These are phyloP conservation scores for Brachionus koreanus DNA, from an alignment of 1,140 invertebrate species.

Conservation along the genomic window DNA sequence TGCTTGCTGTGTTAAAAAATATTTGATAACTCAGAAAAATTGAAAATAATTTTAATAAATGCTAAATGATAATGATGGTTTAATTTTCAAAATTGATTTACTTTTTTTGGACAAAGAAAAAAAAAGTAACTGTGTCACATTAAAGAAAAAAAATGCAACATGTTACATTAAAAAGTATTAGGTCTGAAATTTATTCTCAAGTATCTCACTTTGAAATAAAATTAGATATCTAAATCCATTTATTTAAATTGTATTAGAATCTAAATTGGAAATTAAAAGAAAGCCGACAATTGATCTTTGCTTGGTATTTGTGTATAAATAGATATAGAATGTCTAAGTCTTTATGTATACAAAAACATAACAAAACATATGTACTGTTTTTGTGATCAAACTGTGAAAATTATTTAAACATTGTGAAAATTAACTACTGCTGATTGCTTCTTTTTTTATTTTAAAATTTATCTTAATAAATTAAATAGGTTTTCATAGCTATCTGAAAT, in stretches of 20 bases:
- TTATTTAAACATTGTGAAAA: not conserved
- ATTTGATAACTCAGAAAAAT: no score
- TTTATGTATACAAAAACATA: not conserved
- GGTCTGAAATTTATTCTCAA: not conserved
- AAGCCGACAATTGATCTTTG: not conserved
- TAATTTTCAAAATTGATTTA: no score
- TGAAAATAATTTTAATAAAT: no score
- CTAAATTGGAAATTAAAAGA: not conserved
- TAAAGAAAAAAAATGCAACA: no score
- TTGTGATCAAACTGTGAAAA: not conserved
- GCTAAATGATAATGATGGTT: no score
- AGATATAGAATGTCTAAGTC: no score
- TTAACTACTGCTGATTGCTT: not conserved
- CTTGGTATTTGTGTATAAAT: not conserved
- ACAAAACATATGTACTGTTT: no score
- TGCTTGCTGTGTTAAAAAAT: no score
- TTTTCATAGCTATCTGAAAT: not conserved
- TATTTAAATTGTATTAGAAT: not conserved
- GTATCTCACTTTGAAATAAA: not conserved
- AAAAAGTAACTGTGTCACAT: no score
- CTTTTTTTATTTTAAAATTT: no score
- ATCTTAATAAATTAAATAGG: not conserved
- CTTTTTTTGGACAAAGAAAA: no score
- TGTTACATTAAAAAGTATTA: not conserved
- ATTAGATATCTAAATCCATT: not conserved